Conservation (phyloP, 2,888 invertebrate genomes). For the Stenoptilia bipunctidactyla region DNA sequence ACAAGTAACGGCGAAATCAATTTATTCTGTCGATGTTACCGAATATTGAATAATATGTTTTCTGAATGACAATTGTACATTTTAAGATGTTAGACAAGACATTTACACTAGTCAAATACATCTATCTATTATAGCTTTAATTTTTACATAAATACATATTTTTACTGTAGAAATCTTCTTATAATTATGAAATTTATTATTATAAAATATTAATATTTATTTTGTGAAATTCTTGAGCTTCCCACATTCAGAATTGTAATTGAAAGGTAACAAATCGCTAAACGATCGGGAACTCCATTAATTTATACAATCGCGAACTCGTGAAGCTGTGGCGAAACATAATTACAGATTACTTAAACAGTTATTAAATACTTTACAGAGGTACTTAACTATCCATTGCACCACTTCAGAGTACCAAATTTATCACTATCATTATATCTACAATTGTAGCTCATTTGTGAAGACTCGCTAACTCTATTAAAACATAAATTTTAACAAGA, state of each 20-base stretch:
- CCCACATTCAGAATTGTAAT: constrained; percentile 1
- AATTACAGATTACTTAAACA: constrained; percentile 15
- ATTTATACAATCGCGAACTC: too few relatives aligned
- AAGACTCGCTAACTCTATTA: too few relatives aligned
- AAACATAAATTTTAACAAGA: constrained; percentile 33
- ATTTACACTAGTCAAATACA: constrained; percentile 4
- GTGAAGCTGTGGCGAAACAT: neutral
- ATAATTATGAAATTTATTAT: constrained; percentile 33
- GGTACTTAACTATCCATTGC: constrained; percentile 56
- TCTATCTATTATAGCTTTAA: constrained; percentile 27
- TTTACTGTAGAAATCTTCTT: constrained; percentile 47
- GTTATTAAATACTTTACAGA: constrained; percentile 13
- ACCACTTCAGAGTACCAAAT: constrained; percentile 52
- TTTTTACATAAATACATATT: constrained; percentile 62
- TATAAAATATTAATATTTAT: constrained; percentile 30
- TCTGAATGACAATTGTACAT: constrained; percentile 4
- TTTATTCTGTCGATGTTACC: constrained; percentile 54
- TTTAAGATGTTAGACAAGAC: constrained; percentile 2
- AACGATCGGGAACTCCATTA: too few relatives aligned
- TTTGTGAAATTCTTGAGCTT: neutral
- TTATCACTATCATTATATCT: constrained; percentile 30
- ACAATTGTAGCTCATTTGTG: constrained; percentile 26
- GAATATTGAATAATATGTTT: constrained; percentile 24
- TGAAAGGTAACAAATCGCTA: constrained; percentile 10
- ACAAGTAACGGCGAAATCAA: constrained; percentile 55